phyloP scores from a whole-genome alignment of 2,888 invertebrate species.

The Dicycla oo region DNA sequence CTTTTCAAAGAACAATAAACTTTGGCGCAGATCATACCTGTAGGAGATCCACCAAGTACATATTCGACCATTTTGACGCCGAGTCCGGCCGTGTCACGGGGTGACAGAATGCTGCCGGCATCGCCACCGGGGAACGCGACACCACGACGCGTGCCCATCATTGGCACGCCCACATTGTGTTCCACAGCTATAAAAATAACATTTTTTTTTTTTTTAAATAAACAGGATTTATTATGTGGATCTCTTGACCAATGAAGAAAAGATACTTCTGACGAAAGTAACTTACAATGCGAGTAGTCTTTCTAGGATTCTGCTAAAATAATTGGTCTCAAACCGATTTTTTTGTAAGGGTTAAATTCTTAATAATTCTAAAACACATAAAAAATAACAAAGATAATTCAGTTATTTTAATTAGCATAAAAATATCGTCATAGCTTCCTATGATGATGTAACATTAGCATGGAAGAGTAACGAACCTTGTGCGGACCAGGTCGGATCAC shows the following conservation, averaged over 20 bases:
- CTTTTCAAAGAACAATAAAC: neutral
- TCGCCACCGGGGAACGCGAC: slow-evolving; percentile 92
- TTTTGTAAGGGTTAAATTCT: too few relatives aligned
- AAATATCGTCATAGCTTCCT: neutral
- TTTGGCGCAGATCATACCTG: slow-evolving; percentile 81
- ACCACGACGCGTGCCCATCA: slow-evolving; percentile 94
- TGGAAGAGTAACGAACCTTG: slow-evolving; percentile 90
- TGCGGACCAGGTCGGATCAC: slow-evolving; percentile 98
- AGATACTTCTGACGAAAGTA: neutral
- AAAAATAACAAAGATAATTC: neutral
- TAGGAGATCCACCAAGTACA: slow-evolving; percentile 97
- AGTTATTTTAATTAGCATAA: neutral
- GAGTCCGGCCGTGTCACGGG: slow-evolving; percentile 97
- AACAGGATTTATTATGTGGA: neutral
- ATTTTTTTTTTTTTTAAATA: slow-evolving; percentile 8
- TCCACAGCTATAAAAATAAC: slow-evolving; percentile 78
- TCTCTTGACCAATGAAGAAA: neutral
- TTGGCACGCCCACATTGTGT: slow-evolving; percentile 87
- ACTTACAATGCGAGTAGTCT: neutral
- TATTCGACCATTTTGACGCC: slow-evolving; percentile 99
- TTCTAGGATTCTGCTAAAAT: neutral
- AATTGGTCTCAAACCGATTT: neutral
- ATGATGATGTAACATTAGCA: slow-evolving; percentile 31
- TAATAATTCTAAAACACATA: neutral
- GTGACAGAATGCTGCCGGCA: slow-evolving; percentile 92